Evolutionary conservation across 2,888 invertebrate species (phyloP), one percentile per base, ranked within the genome.

Genomic region (Bombyx huttoni): DNA sequence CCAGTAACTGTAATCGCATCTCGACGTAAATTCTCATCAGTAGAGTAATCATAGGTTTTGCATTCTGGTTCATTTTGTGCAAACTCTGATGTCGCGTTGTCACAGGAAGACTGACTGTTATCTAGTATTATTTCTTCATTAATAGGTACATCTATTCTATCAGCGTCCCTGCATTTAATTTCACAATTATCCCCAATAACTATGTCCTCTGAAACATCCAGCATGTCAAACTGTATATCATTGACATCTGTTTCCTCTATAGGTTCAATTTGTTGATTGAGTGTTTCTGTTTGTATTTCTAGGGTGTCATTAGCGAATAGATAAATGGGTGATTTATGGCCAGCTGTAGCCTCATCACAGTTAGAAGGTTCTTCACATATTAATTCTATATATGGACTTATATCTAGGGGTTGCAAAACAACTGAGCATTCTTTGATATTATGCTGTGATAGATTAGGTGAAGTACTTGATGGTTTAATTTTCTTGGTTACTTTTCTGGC

Each of bases 141-240:
- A 46, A 80, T 61, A 3, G 65, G 52, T 9, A 69, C 59, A 13
- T 64, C 62, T 12, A 59, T 49, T 13, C 61, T 65, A 40, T 67
- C 75, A 34, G 60, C 82, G 48, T 77, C 76, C 51, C 67, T 74
- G 34, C 56, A 62, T 56, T 84, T 84, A 0, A 74, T 61, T 52
- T 85, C 84, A 64, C 72, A 77, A 52, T 60, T 74, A 46, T 81
- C 81, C 0, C 80, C 86, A 54, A 88, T 83, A 0, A 82, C 75
- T 52, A 88, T 87, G 55, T 87, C 87, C 60, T 87, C 88, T 0
- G 86, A 88, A 0, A 87, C 86, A 65, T 87, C 87, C 53, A 88
- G 67, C 86, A 87, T 86, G 54, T 87, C 87, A 61, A 88, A 78
- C 48, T 83, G 81, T 46, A 86, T 62, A 50, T 82, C 80, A 60